Base-by-base conservation (phyloP, 2,113 vertebrate genomes). In the Hydrochoerus hydrochaeris region DNA sequence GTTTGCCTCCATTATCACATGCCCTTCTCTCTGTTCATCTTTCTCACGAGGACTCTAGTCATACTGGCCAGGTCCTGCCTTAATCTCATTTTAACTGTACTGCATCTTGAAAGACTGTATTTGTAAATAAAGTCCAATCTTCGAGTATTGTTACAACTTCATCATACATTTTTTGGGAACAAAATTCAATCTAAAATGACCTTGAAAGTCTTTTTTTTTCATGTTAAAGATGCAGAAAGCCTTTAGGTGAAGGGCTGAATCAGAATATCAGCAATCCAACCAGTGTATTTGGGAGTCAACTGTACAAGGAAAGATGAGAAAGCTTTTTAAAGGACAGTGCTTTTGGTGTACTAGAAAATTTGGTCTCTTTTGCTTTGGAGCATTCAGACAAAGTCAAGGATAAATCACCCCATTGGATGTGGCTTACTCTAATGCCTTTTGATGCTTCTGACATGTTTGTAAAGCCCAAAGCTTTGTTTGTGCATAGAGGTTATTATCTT, bases 381-480 rank as follows among this genome's bases (percentile, higher is more conserved):
- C 88, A 96, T 94, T 84, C 87, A 83, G 94, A 94, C 94, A 94
- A 93, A 97, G 90, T 97, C 94, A 60, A 78, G 90, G 95, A 90
- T 97, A 97, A 98, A 87, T 92, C 73, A 13, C 67, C 95, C 85
- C 52, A 26, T 67, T 41, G 73, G 62, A 65, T 93, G 32, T 97
- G 95, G 96, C 97, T 98, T 97, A 96, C 95, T 52, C 30, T 97
- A 97, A 97, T 96, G 94, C 96, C 83, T 91, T 95, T 94, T 97
- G 96, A 97, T 97, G 95, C 94, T 91, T 92, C 83, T 96, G 96
- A 97, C 96, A 97, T 95, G 95, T 97, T 96, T 97, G 90, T 93
- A 98, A 98, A 97, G 96, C 96, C 94, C 67, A 28, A 28, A 60
- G 95, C 89, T 97, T 96, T 73, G 0, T 96, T 95, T 97, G 96